Base-by-base conservation (phyloP, 2,113 vertebrate species). In the Pterocles burchelli region DNA sequence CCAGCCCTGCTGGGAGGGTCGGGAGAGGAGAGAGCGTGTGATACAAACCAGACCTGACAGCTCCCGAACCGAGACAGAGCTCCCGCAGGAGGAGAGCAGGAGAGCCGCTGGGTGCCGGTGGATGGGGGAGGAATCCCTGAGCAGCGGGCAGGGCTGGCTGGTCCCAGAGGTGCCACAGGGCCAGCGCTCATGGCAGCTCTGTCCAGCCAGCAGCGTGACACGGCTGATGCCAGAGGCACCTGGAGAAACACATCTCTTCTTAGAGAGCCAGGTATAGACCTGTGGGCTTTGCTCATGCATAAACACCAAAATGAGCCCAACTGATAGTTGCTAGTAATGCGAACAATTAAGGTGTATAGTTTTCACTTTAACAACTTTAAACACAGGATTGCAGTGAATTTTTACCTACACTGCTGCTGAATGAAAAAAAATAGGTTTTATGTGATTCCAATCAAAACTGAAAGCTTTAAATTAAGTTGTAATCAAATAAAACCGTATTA, bases 381-480 rank as follows among this genome's bases (percentile, higher is more conserved):
- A 90, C 51, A 33, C 11, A 38, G 68, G 66, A 83, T 92, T 91
- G 66, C 45, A 36, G 7, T 68, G 81, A 89, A 49, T 65, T 96
- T 95, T 83, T 96, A 85, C 93, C 77, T 95, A 79, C 65, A 34
- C 46, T 4, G 6, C 57, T 77, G 76, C 45, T 41, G 75, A 95
- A 84, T n/a, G 36, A 24, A 91, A 97, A 78, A 87, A 89, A 71
- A 54, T 63, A 70, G 74, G 71, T 93, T 79, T 94, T 88, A 91
- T 77, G 49, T n/a, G 75, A 97, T 66, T 86, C 34, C 46, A 78
- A 55, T 91, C 93, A 89, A 70, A 96, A 89, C 75, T 57, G 58
- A 96, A 97, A 95, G 93, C 63, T 96, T 95, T 82, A 95, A 96
- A 96, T 97, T 79, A 95, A 92, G 67, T 96, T 95, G 90, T n/a